phyloP scores from a whole-genome alignment of 2,113 vertebrate genomes.

The Puma concolor region DNA sequence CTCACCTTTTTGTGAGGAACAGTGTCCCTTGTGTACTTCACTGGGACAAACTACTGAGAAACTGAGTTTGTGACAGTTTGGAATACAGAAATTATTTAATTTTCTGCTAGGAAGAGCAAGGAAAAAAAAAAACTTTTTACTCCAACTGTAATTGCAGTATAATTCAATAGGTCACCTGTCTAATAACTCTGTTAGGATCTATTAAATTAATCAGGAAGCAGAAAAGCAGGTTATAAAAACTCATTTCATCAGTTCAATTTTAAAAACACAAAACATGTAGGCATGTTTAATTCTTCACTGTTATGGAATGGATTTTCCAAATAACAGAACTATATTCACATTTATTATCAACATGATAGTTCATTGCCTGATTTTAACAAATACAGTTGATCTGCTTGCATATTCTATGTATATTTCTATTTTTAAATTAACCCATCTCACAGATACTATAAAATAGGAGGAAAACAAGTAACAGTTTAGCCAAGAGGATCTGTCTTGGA shows the following conservation, averaged over 20 bases:
- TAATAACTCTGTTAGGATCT: conserved; percentile 21
- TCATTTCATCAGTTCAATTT: conserved; percentile 3
- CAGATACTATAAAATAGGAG: neutral
- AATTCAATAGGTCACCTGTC: neutral
- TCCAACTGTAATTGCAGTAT: neutral
- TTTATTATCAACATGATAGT: conserved; percentile 18
- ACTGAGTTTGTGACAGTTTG: neutral
- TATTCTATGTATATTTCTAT: neutral
- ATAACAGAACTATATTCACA: neutral
- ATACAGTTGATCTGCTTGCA: neutral
- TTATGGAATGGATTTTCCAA: neutral
- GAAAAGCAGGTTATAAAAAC: conserved; percentile 36
- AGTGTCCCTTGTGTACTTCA: neutral
- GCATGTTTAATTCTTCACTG: neutral
- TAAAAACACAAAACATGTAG: conserved; percentile 18
- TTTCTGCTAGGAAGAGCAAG: conserved; percentile 31
- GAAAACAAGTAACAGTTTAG: neutral
- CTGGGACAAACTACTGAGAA: neutral
- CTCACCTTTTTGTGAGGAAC: neutral
- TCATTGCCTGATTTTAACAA: neutral
- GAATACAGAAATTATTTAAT: conserved; percentile 25
- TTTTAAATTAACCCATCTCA: neutral
- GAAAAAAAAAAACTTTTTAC: neutral
- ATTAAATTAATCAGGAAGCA: conserved; percentile 26
- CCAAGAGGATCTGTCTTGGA: neutral